Percentiles rank a stretch among this genome's conserved stretches.
Evolutionary conservation across 2,113 vertebrate genomes (phyloP).

Genomic region (Mormyrus iriodes): DNA sequence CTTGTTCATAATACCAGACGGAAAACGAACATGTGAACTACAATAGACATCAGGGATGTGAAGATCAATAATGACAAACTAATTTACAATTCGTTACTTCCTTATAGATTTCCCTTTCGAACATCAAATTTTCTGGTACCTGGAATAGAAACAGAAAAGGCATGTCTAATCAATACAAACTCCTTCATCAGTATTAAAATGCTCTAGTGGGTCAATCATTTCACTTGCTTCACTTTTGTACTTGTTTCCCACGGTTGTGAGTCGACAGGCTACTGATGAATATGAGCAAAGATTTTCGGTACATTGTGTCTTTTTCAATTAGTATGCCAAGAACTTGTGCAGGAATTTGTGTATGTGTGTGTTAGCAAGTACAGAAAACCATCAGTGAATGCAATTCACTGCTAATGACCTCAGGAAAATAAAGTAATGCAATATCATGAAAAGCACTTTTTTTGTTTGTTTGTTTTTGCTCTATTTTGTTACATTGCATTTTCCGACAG

Average conservation of each 20-base stretch:
- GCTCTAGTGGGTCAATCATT: neutral
- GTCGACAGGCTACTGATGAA: neutral
- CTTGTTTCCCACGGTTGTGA: neutral
- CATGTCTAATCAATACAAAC: neutral
- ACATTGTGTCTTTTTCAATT: neutral
- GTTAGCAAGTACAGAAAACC: neutral
- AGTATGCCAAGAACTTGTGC: neutral
- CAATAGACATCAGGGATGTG: neutral
- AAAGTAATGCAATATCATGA: neutral
- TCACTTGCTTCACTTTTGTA: neutral
- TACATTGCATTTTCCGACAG: neutral
- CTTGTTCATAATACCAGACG: neutral
- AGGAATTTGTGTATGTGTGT: neutral
- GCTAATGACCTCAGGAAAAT: neutral
- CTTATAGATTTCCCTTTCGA: neutral
- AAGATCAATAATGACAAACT: neutral
- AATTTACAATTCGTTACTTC: neutral
- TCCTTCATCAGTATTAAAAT: slow-evolving; percentile 3
- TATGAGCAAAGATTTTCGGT: neutral
- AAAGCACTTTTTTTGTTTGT: neutral
- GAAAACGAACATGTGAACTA: neutral
- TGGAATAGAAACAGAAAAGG: neutral
- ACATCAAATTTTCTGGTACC: neutral
- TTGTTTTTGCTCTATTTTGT: neutral
- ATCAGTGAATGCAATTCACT: neutral